These are phyloP conservation scores for Scaptomyza caliginosa DNA, from an alignment of 2,888 invertebrate genomes.

Conservation along the genomic window DNA sequence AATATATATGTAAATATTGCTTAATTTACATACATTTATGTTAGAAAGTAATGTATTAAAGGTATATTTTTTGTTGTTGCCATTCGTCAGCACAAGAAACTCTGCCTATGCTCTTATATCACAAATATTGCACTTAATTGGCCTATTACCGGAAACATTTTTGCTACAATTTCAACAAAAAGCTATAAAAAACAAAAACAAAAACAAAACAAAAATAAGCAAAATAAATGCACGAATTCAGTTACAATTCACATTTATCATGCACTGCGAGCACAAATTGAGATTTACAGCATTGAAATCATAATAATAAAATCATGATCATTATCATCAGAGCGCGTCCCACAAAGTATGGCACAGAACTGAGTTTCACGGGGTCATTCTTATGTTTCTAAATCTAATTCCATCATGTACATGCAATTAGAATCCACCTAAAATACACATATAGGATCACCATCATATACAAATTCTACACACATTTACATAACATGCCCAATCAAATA, in stretches of 20 bases:
- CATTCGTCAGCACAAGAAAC: conserved; percentile 22
- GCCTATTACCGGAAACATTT: conserved; percentile 76
- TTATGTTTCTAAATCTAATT: conserved; percentile 41
- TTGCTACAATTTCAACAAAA: conserved; percentile 55
- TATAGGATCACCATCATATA: conserved; percentile 26
- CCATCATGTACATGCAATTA: conserved; percentile 46
- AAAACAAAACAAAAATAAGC: too few species aligned
- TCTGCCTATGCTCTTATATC: conserved; percentile 77
- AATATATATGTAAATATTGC: conserved; percentile 25
- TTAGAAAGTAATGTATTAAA: not conserved
- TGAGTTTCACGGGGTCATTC: conserved; percentile 59
- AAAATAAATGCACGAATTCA: conserved; percentile 12
- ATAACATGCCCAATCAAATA: not conserved
- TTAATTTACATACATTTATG: conserved; percentile 1
- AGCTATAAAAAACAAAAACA: too few species aligned
- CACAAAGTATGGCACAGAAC: conserved; percentile 58
- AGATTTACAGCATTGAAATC: conserved; percentile 36
- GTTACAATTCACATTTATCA: not conserved
- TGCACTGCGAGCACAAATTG: conserved; percentile 7
- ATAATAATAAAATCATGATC: not conserved
- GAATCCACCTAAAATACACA: conserved; percentile 48
- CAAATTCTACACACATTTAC: conserved; percentile 1
- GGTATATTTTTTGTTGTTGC: conserved; percentile 6
- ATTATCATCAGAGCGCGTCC: not conserved
- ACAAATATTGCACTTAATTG: conserved; percentile 84